Conservation (phyloP, 2,113 vertebrate species). For the Larimichthys crocea region DNA sequence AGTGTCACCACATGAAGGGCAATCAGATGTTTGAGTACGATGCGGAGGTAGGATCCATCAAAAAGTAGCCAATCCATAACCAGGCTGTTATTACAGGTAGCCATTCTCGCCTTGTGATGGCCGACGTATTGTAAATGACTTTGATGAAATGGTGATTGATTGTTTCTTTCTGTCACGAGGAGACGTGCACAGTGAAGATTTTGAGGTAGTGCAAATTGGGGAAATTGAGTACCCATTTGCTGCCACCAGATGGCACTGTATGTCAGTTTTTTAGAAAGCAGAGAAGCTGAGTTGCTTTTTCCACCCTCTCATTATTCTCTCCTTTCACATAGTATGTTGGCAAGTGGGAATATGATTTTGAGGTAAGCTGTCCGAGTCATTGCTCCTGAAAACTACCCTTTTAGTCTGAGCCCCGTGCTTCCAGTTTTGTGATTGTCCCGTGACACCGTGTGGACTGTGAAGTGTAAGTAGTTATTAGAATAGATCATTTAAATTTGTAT, state of each 20-base stretch:
- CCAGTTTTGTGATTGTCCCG: conserved; percentile 20
- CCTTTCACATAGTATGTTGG: conserved; percentile 88
- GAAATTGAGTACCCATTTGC: not conserved
- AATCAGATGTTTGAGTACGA: conserved; percentile 99
- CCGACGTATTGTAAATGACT: not conserved
- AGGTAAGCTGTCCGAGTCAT: conserved; percentile 87
- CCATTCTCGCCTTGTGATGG: not conserved
- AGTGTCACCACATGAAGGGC: conserved; percentile 98
- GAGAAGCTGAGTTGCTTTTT: conserved; percentile 25
- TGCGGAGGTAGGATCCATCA: conserved; percentile 88
- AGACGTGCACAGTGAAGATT: not conserved
- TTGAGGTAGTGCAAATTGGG: not conserved
- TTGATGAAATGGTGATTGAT: conserved; percentile 25
- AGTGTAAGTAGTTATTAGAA: conserved; percentile 36
- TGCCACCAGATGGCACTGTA: conserved; percentile 81
- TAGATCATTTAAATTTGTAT: conserved; percentile 16
- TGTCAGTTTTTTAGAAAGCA: conserved; percentile 30
- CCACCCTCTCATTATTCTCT: conserved; percentile 50
- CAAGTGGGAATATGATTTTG: conserved; percentile 96
- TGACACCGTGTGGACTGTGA: conserved; percentile 30
- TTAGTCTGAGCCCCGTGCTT: conserved; percentile 38
- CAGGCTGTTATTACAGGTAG: not conserved
- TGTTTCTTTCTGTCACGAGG: not conserved
- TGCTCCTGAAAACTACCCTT: conserved; percentile 3
- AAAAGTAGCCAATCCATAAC: not conserved